These are phyloP conservation scores for Dolichotis patagonum DNA, from an alignment of 2,113 vertebrate species.

Conservation along the genomic window DNA sequence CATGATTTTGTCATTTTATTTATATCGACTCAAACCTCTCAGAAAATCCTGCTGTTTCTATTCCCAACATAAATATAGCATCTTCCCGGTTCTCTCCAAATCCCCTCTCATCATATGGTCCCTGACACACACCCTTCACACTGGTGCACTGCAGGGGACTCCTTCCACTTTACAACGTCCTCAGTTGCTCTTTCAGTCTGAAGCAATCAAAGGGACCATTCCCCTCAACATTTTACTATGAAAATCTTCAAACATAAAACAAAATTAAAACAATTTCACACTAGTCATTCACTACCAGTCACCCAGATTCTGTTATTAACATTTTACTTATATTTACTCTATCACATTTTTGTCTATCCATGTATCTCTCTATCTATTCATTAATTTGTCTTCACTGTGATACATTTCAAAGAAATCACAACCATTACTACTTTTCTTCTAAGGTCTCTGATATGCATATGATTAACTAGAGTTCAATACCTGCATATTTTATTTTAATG, in stretches of 20 bases:
- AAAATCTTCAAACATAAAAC: not conserved
- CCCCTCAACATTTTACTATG: not conserved
- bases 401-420: not conserved
- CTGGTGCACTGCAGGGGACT: accelerated
- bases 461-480: not conserved
- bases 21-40: not conserved
- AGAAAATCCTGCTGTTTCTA: not conserved
- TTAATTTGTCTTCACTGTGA: not conserved
- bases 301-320: not conserved
- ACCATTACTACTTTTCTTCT: not conserved
- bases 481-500: not conserved
- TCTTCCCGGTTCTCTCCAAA: not conserved
- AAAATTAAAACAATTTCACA: not conserved
- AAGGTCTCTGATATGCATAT: not conserved
- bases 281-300: not conserved
- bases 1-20: not conserved
- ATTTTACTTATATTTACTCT: not conserved
- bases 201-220: not conserved
- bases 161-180: not conserved
- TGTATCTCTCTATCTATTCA: not conserved
- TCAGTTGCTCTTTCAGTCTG: not conserved
- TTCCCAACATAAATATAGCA: not conserved
- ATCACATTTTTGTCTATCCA: not conserved
- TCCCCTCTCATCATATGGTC: not conserved
- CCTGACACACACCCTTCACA: not conserved